Percentiles rank a stretch among this genome's conserved stretches.
phyloP scores from a whole-genome alignment of 2,113 vertebrate species.

The Perccottus glenii region DNA sequence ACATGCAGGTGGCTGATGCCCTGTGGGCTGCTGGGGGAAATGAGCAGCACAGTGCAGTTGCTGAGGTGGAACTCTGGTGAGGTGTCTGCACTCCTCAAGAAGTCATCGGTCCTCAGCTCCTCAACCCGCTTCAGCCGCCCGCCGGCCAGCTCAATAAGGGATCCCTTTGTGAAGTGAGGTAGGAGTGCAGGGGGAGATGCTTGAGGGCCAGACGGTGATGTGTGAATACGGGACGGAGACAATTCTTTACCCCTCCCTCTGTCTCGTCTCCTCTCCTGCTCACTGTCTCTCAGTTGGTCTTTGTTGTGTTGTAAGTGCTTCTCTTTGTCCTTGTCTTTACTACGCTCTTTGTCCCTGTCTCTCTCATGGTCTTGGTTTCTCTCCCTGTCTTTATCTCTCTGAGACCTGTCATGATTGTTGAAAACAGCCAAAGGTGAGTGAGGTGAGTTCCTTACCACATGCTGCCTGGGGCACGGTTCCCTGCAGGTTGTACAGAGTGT shows the following conservation, averaged over 20 bases:
- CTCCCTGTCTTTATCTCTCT: slow-evolving; percentile 50
- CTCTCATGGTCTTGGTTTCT: slow-evolving; percentile 59
- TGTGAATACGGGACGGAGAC: slow-evolving; percentile 54
- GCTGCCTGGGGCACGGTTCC: slow-evolving; percentile 65
- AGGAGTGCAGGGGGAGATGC: slow-evolving; percentile 75
- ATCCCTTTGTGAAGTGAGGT: slow-evolving; percentile 84
- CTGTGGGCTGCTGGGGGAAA: slow-evolving; percentile 71
- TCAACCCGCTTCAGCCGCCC: slow-evolving; percentile 81
- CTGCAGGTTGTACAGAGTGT: slow-evolving; percentile 68
- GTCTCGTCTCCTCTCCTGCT: slow-evolving; percentile 53
- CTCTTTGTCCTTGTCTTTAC: slow-evolving; percentile 53
- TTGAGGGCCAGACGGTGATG: slow-evolving; percentile 54
- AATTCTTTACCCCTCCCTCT: slow-evolving; percentile 61
- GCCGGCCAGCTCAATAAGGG: slow-evolving; percentile 80
- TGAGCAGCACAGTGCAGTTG: slow-evolving; percentile 79
- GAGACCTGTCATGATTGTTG: slow-evolving; percentile 75
- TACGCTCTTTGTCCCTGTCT: slow-evolving; percentile 56
- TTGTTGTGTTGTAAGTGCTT: slow-evolving; percentile 56
- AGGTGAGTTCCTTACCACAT: slow-evolving; percentile 67
- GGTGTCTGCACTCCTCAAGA: slow-evolving; percentile 77
- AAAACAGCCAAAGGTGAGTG: slow-evolving; percentile 66
- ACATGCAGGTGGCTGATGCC: slow-evolving; percentile 82
- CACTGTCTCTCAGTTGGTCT: slow-evolving; percentile 67
- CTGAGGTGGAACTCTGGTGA: slow-evolving; percentile 82
- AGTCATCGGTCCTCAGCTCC: slow-evolving; percentile 81